phyloP scores from a whole-genome alignment of 2,113 vertebrate genomes.

The Misgurnus anguillicaudatus region DNA sequence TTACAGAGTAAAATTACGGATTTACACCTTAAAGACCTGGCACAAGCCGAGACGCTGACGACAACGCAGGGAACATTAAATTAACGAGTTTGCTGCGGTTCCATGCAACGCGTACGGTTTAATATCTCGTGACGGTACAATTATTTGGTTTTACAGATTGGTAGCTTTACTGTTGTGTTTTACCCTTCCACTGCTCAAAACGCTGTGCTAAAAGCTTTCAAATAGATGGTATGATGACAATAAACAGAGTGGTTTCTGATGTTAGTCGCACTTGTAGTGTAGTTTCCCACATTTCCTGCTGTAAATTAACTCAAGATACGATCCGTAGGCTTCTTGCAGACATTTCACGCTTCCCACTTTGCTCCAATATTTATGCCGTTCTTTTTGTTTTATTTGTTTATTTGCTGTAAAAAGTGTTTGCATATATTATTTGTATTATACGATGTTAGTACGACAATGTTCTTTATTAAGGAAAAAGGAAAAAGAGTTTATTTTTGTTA shows the following conservation, averaged over 20 bases:
- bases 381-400: constrained; percentile 77
- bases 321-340: constrained; percentile 49
- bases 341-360: constrained; percentile 67
- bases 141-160: constrained; percentile 21
- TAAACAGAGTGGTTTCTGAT: constrained; percentile 31
- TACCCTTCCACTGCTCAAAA: constrained; percentile 33
- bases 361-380: constrained; percentile 54
- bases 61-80: constrained; percentile 22
- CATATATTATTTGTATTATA: constrained; percentile 99
- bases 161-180: constrained; percentile 1
- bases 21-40: not conserved
- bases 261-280: constrained; percentile 33
- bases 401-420: constrained; percentile 96
- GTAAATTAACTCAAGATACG: constrained; percentile 24
- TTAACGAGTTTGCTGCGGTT: not conserved
- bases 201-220: constrained; percentile 41
- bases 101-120: not conserved
- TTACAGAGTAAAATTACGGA: not conserved
- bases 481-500: constrained; percentile 99
- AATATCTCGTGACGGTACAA: not conserved
- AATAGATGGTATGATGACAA: constrained; percentile 20
- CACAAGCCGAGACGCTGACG: constrained; percentile 15
- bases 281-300: constrained; percentile 32
- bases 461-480: constrained; percentile 98
- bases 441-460: constrained; percentile 99